Conservation (phyloP, 2,888 invertebrate species). For the Standfussiana lucernea region DNA sequence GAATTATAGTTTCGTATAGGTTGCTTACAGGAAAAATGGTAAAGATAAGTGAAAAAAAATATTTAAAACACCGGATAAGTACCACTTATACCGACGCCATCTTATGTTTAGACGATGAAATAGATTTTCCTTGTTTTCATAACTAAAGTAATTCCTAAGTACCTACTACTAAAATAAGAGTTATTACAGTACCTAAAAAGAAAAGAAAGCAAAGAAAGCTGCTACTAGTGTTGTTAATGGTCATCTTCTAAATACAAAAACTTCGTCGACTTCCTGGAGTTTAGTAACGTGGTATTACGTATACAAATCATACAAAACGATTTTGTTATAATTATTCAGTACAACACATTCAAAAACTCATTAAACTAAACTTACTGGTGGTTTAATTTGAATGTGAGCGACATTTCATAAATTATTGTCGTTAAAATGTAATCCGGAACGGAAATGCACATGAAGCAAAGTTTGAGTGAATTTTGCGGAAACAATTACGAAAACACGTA, state of each 20-base stretch:
- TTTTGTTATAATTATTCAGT: not conserved
- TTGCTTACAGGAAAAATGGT: not conserved
- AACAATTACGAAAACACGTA: constrained; percentile 14
- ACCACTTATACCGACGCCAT: not conserved
- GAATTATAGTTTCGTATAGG: too few relatives aligned
- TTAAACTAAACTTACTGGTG: constrained; percentile 14
- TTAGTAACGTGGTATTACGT: not conserved
- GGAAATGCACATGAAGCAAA: constrained; percentile 13
- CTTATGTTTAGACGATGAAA: not conserved
- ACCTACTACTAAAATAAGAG: not conserved
- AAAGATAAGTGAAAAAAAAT: not conserved
- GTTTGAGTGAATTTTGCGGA: constrained; percentile 15
- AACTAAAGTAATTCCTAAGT: not conserved
- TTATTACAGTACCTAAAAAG: not conserved
- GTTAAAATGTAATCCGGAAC: constrained; percentile 19
- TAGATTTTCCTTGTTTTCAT: not conserved
- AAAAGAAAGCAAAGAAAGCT: not conserved
- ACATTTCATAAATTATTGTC: constrained; percentile 1
- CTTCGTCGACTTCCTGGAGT: not conserved
- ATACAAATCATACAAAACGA: not conserved
- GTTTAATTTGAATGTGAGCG: constrained; percentile 7
- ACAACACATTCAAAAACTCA: not conserved
- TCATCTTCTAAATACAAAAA: not conserved
- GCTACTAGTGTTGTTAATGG: not conserved
- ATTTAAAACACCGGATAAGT: not conserved